Conservation (phyloP, 1,140 invertebrate genomes). For the Thaumatotibia leucotreta region DNA sequence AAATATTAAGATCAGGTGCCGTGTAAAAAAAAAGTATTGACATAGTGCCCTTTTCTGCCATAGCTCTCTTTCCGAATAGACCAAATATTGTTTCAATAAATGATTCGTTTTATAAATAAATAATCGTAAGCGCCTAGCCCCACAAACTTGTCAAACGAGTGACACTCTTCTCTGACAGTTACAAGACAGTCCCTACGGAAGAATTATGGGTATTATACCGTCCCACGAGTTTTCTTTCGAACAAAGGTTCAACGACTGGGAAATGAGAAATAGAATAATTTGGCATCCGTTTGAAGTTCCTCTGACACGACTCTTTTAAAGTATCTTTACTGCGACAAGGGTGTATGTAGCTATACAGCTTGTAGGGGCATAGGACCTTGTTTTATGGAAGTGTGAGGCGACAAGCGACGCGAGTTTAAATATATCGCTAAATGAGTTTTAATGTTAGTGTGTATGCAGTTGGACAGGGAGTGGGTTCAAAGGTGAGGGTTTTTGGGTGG, state of each 20-base stretch:
- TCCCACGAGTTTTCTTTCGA: background rate
- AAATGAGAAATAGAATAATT: conserved; percentile 25
- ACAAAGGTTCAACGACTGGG: conserved; percentile 20
- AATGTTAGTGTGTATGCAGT: background rate
- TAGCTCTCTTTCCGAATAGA: no score
- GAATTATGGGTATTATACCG: background rate
- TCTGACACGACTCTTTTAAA: conserved; percentile 15
- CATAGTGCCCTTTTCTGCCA: no score
- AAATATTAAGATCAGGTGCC: no score
- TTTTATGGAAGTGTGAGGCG: background rate
- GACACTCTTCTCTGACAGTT: background rate
- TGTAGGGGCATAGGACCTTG: background rate
- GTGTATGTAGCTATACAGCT: background rate
- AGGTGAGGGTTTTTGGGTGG: background rate
- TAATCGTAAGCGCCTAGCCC: no score
- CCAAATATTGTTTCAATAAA: no score
- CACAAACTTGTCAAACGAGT: background rate
- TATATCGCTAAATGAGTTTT: conserved; percentile 10
- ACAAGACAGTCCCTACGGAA: conserved; percentile 4
- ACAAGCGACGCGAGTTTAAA: conserved; percentile 4
- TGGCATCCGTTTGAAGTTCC: conserved; percentile 23
- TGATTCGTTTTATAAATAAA: no score
- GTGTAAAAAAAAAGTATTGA: no score
- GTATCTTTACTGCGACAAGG: background rate
- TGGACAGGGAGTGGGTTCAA: background rate